phyloP scores from a whole-genome alignment of 2,888 invertebrate genomes.

The Ichneumon xanthorius region DNA sequence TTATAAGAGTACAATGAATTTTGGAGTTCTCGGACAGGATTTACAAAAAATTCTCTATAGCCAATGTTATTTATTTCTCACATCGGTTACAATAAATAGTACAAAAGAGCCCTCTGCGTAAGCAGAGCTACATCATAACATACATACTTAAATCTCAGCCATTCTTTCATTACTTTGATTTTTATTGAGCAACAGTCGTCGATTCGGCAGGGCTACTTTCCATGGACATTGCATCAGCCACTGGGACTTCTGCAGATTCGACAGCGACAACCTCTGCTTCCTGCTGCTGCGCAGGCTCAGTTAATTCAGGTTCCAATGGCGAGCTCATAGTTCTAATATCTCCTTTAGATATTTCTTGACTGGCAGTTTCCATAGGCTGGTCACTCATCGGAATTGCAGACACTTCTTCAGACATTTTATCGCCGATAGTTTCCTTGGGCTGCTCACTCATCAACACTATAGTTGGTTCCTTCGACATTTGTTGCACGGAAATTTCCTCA shows the following conservation, averaged over 20 bases:
- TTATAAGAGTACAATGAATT: neutral
- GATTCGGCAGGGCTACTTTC: neutral
- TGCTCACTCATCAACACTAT: neutral
- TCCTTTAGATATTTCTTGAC: neutral
- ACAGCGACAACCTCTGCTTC: neutral
- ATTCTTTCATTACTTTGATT: neutral
- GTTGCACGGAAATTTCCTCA: neutral
- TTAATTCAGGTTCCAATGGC: neutral
- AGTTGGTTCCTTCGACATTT: neutral
- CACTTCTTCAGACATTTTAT: neutral
- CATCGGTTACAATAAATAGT: conserved; percentile 14
- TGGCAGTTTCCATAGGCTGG: neutral
- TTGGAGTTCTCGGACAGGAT: neutral
- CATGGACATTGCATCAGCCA: neutral
- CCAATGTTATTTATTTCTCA: conserved; percentile 8
- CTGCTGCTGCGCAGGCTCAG: neutral
- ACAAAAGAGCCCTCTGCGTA: neutral
- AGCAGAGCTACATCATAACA: conserved; percentile 20
- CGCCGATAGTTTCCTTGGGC: neutral
- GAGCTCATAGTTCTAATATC: neutral
- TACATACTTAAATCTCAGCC: neutral
- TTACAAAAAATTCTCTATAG: neutral
- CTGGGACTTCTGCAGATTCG: neutral
- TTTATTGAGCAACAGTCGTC: neutral
- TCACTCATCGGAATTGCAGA: neutral